A percentile compares a stretch with the other conserved stretches of the same genome.
phyloP scores from a whole-genome alignment of 2,888 invertebrate genomes.

The Papilio protenor region DNA sequence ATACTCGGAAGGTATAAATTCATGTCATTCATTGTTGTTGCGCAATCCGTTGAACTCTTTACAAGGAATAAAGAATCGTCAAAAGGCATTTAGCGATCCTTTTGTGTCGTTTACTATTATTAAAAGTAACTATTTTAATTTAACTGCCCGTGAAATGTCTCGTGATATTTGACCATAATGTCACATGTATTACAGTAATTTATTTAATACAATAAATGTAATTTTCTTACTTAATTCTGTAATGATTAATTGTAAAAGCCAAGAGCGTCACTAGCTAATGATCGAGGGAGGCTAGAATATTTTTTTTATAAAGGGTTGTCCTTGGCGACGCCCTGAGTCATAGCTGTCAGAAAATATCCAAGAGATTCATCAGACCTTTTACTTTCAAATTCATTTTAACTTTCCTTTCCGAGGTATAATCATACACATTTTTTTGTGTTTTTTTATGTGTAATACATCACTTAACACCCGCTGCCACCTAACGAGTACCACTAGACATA shows the following conservation, averaged over 20 bases:
- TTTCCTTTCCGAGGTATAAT: background rate
- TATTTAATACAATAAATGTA: background rate
- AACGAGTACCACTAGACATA: slow-evolving; percentile 21
- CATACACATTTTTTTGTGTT: background rate
- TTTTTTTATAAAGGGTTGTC: too few relatives aligned
- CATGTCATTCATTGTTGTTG: slow-evolving; percentile 29
- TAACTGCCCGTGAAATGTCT: background rate
- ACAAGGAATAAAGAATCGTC: slow-evolving; percentile 17
- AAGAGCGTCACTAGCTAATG: too few relatives aligned
- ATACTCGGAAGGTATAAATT: background rate
- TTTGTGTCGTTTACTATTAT: slow-evolving; percentile 8
- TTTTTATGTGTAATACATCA: slow-evolving; percentile 11
- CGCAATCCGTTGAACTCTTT: slow-evolving; percentile 31
- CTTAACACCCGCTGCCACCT: background rate
- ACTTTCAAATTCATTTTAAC: background rate
- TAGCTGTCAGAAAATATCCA: background rate
- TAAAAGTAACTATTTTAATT: background rate
- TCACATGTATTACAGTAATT: background rate
- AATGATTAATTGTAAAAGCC: background rate
- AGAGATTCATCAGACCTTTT: background rate
- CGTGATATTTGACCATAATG: background rate
- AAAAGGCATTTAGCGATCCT: slow-evolving; percentile 17
- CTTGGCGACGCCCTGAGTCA: background rate
- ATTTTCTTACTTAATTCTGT: background rate
- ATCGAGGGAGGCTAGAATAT: too few relatives aligned